Evolutionary conservation across 92 coral and sea anemone genomes (phyloP).

Genomic region (Parazoanthus atlanticus): DNA sequence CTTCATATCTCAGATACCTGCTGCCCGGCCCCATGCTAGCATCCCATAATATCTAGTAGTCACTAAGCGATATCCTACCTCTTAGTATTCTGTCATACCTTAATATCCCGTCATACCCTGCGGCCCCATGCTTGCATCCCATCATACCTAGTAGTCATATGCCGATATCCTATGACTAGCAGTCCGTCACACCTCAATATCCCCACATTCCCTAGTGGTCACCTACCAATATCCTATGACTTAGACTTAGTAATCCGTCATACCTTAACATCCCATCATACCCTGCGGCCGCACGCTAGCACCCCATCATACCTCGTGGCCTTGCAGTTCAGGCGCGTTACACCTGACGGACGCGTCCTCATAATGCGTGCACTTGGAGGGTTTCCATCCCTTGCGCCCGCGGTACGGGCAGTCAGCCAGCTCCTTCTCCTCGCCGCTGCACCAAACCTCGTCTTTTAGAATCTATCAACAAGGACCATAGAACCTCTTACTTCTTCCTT

Average conservation of each 20-base stretch:
- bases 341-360: conserved; percentile 58
- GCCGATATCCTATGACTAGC: too few relatives aligned
- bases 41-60: too few relatives aligned
- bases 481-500: background rate
- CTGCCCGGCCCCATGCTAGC: too few relatives aligned
- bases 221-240: background rate
- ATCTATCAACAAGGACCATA: conserved; percentile 41
- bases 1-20: too few relatives aligned
- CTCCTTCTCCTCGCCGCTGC: conserved; percentile 74
- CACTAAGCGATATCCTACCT: too few relatives aligned
- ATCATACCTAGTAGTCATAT: conserved; percentile 44
- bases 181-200: conserved; percentile 53
- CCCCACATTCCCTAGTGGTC: too few relatives aligned
- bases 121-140: too few relatives aligned
- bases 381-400: background rate
- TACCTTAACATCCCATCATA: background rate
- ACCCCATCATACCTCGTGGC: conserved; percentile 44
- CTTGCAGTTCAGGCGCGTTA: conserved; percentile 51
- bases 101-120: background rate
- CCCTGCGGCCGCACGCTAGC: background rate
- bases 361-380: conserved; percentile 52
- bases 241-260: background rate
- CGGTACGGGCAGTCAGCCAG: conserved; percentile 57
- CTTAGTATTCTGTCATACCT: background rate
- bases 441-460: conserved; percentile 69